These are phyloP conservation scores for Chitala chitala DNA, from an alignment of 2,113 vertebrate species.

Conservation along the genomic window DNA sequence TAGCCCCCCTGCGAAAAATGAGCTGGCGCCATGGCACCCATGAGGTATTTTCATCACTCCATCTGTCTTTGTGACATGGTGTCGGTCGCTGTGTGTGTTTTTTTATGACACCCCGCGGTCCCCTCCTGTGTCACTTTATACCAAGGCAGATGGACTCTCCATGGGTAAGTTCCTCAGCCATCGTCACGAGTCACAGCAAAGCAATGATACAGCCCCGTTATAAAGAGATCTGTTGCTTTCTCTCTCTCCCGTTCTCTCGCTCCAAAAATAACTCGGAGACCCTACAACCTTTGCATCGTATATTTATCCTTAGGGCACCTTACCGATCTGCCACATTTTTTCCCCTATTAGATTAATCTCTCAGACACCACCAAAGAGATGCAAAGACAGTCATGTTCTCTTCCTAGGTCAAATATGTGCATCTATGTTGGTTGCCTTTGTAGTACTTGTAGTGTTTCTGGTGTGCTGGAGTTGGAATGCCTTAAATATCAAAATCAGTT, in stretches of 20 bases:
- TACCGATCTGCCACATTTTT: neutral
- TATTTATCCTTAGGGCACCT: neutral
- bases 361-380: neutral
- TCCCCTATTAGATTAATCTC: neutral
- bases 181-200: conserved; percentile 17
- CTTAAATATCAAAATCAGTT: conserved; percentile 55
- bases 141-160: conserved; percentile 22
- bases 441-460: neutral
- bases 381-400: neutral
- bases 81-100: conserved; percentile 21
- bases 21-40: neutral
- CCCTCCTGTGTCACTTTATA: conserved; percentile 39
- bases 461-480: conserved; percentile 26
- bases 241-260: conserved; percentile 16
- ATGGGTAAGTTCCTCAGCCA: conserved; percentile 2
- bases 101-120: conserved; percentile 31
- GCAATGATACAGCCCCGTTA: conserved; percentile 17
- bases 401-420: conserved; percentile 10
- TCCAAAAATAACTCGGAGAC: conserved; percentile 22
- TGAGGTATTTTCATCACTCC: conserved; percentile 20
- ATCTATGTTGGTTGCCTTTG: neutral
- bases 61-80: conserved; percentile 28
- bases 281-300: conserved; percentile 19
- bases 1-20: conserved; percentile 9
- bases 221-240: conserved; percentile 19